Base-by-base conservation (phyloP, 2,797 vertebrate species). In the Neostethus bicornis region DNA sequence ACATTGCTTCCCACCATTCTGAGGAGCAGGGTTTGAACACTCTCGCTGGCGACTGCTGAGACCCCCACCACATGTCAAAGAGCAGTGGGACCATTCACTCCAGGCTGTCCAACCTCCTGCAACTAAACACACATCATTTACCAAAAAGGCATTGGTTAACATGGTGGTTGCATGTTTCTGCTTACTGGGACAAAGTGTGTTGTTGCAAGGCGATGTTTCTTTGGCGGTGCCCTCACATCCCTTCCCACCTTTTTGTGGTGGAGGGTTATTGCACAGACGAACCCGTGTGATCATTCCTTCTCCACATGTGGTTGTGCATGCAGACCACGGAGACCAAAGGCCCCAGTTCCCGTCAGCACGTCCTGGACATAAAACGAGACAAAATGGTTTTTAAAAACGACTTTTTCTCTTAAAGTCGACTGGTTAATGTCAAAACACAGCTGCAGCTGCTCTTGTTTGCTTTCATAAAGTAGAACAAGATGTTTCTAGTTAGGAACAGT, bases 281-380 rank as follows among this genome's bases (percentile, higher is more conserved):
- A 99, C 93, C 5, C 94, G 94, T 0, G 95, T 96, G 80, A 93
- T 86, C 29, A 93, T 87, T 34, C 97, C 96, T 0, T 87, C 68
- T 4, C 96, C 97, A 16, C 97, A 99, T n/a, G 95, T 95, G 31
- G 94, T 93, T 0, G 97, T 96, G 62, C 97, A 99, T 0, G 94
- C 89, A 2, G 96, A 98, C 96, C 96, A 99, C 0, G 97, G 97
- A 0, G 97, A 98, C 97, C 97, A 99, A 53, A 94, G 91, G 58
- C 96, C 96, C 97, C 97, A 99, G 57, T 91, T 95, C 17, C 96
- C 95, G 0, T 95, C 86, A 37, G 92, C 91, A 55, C 90, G 94
- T 35, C 85, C 97, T 99, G 46, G 35, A 80, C 34, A 61, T 12
- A 26, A 51, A 50, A 66, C 21, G 66, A 57, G 26, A 59, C 26